phyloP scores from a whole-genome alignment of 2,113 vertebrate genomes.

The Dromiciops gliroides region DNA sequence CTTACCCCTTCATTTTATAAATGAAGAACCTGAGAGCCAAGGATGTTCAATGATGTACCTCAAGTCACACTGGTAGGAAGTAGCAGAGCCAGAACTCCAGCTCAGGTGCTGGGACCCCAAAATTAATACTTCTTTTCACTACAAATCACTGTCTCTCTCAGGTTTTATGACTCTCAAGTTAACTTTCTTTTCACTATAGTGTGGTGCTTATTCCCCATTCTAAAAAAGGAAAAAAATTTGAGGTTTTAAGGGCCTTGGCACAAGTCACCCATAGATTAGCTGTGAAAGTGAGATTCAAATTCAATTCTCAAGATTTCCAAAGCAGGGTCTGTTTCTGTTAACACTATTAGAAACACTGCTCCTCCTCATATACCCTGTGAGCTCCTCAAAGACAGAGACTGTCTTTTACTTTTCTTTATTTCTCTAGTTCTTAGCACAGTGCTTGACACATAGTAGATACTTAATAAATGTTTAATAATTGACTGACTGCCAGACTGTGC shows the following conservation, averaged over 20 bases:
- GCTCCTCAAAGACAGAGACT: neutral
- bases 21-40: neutral
- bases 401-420: neutral
- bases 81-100: neutral
- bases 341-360: neutral
- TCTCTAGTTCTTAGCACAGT: neutral
- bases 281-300: neutral
- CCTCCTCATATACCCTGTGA: neutral
- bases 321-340: neutral
- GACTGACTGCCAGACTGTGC: neutral
- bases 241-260: neutral
- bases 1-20: neutral
- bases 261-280: neutral
- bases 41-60: neutral
- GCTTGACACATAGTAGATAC: neutral
- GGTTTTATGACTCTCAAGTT: neutral
- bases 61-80: neutral
- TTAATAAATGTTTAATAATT: neutral
- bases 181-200: neutral
- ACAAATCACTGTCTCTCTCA: neutral
- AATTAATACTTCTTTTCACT: neutral
- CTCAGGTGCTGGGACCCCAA: too few relatives aligned
- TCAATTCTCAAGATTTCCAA: neutral
- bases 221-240: neutral
- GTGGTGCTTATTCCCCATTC: neutral